Conservation (phyloP, 2,113 vertebrate species). For the Machaerirhynchus nigripectus region DNA sequence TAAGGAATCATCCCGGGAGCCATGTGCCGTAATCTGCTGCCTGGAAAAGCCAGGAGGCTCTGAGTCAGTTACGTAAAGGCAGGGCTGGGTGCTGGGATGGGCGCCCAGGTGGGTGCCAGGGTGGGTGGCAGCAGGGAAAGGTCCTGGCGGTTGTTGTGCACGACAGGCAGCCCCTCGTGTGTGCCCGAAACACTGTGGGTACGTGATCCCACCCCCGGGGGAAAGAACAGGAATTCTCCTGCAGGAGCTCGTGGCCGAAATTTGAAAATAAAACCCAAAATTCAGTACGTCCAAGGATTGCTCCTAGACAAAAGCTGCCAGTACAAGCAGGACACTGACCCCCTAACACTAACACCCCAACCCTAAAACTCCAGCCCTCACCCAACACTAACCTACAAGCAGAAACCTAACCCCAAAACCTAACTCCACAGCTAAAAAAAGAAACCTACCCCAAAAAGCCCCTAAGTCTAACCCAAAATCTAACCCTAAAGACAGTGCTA, state of each 20-base stretch:
- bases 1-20: not conserved
- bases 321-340: rapidly evolving
- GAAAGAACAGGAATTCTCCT: not conserved
- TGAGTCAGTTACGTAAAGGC: not conserved
- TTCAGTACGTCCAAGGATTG: rapidly evolving
- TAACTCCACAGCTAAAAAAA: not conserved
- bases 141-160: rapidly evolving
- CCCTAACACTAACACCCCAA: rapidly evolving
- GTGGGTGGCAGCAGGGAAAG: not conserved
- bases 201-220: rapidly evolving
- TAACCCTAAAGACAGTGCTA: too few species aligned
- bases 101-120: not conserved
- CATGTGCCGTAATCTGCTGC: not conserved
- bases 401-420: not conserved
- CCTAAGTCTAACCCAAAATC: not conserved
- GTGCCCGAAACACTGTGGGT: rapidly evolving
- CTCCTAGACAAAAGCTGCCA: not conserved
- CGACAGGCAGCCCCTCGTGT: not conserved
- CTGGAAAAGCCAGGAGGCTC: not conserved
- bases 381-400: rapidly evolving
- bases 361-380: not conserved
- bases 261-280: not conserved
- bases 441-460: rapidly evolving
- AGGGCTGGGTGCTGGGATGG: not conserved
- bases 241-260: rapidly evolving